Evolutionary conservation across 1,140 invertebrate species (phyloP).

Genomic region (Eurytemora carolleeae): DNA sequence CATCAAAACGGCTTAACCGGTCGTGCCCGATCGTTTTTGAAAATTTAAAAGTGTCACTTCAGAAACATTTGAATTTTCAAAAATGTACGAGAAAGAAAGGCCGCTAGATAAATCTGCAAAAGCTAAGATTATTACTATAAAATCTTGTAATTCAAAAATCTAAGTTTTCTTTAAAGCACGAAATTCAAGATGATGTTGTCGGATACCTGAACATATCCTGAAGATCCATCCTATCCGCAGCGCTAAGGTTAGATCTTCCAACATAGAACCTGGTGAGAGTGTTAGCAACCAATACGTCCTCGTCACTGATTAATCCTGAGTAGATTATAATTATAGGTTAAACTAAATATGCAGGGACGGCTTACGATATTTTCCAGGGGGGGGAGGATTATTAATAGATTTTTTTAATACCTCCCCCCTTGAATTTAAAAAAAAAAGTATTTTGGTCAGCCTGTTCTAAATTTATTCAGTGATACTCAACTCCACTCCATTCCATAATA

Average conservation of each 20-base stretch:
- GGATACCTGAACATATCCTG: background rate
- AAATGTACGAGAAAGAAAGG: no score
- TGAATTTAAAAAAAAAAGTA: background rate
- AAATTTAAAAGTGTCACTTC: background rate
- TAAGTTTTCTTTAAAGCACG: background rate
- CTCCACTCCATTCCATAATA: no score
- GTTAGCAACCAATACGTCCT: background rate
- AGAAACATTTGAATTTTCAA: background rate
- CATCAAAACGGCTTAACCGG: no score
- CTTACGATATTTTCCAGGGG: no score
- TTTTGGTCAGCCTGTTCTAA: background rate
- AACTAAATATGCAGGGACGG: background rate
- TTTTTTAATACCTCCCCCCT: no score
- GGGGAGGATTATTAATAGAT: no score
- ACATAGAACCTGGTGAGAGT: background rate
- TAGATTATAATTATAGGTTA: background rate
- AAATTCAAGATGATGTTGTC: background rate
- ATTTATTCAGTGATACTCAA: no score
- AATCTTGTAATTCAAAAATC: background rate
- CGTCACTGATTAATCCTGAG: background rate
- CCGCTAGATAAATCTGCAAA: no score
- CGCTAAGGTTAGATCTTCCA: background rate
- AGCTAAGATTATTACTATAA: background rate
- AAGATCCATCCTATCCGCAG: background rate
- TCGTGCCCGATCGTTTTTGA: background rate